Evolutionary conservation across 2,888 invertebrate genomes (phyloP).

Genomic region (Resseliella maxima): DNA sequence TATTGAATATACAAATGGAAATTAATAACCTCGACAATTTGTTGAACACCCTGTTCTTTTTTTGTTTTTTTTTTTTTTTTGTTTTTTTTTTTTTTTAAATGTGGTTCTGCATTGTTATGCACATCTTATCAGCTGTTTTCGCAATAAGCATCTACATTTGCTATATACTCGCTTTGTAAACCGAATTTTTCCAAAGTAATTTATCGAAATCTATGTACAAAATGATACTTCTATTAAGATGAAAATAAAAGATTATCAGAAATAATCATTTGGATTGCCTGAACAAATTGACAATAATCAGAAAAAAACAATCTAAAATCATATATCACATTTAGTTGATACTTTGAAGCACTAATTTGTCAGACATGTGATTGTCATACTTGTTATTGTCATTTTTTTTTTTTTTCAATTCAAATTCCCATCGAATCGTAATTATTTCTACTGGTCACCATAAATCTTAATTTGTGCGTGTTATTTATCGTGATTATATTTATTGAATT

Average conservation of each 20-base stretch:
- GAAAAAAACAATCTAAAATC: neutral
- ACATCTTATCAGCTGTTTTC: neutral
- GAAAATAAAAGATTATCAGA: neutral
- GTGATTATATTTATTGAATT: conserved; percentile 19
- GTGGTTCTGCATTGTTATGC: neutral
- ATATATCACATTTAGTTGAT: neutral
- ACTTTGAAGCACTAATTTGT: neutral
- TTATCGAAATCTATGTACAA: too few species aligned
- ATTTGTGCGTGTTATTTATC: conserved; percentile 2
- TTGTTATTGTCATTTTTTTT: neutral
- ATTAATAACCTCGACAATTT: neutral
- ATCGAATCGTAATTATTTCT: neutral
- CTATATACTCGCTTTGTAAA: neutral
- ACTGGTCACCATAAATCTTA: neutral
- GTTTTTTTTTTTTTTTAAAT: neutral
- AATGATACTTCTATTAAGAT: too few species aligned
- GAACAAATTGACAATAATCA: neutral
- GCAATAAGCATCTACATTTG: neutral
- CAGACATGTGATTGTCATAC: neutral
- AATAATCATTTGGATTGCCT: neutral
- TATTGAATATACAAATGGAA: neutral
- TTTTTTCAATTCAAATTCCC: neutral
- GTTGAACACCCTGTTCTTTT: neutral
- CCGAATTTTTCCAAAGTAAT: too few species aligned
- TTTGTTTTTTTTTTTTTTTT: too few species aligned